phyloP scores from a whole-genome alignment of 1,140 invertebrate genomes.

The Trachymyrmex septentrionalis region DNA sequence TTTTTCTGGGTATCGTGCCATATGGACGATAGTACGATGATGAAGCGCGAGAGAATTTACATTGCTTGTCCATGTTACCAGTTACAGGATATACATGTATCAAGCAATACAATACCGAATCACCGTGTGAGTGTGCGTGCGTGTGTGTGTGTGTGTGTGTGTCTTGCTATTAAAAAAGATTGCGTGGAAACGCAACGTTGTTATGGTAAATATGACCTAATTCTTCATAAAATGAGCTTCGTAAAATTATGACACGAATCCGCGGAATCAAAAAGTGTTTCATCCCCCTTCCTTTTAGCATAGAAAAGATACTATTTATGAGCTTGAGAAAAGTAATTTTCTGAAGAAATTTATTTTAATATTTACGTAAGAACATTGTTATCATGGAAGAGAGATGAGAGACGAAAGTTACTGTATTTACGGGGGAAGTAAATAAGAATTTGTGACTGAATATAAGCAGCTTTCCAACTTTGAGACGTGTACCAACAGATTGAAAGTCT shows the following conservation, averaged over 20 bases:
- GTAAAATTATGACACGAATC: conserved; percentile 26
- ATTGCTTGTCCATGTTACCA: conserved; percentile 45
- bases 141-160: background rate
- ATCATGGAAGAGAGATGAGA: background rate
- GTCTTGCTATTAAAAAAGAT: conserved; percentile 53
- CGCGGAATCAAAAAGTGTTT: background rate
- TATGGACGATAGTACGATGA: conserved; percentile 52
- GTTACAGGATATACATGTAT: conserved; percentile 34
- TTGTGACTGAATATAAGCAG: conserved; percentile 4
- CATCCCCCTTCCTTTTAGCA: background rate
- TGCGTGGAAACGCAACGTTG: conserved; percentile 40
- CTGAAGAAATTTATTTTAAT: conserved; percentile 30
- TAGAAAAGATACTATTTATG: background rate
- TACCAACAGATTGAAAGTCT: conserved; percentile 28
- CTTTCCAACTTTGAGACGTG: conserved; percentile 29
- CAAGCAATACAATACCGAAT: conserved; percentile 21
- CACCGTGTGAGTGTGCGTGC: background rate
- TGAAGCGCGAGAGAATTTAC: conserved; percentile 67
- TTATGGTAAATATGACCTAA: conserved; percentile 26
- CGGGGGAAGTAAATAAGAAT: conserved; percentile 37
- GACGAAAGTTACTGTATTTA: conserved; percentile 12
- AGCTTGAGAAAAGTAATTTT: conserved; percentile 15
- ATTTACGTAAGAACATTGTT: conserved; percentile 22
- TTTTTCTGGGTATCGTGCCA: conserved; percentile 53
- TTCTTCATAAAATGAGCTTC: conserved; percentile 5